Percentiles rank a stretch among this genome's conserved stretches.
phyloP scores from a whole-genome alignment of 2,797 vertebrate species.

The Eulemur coronatus region DNA sequence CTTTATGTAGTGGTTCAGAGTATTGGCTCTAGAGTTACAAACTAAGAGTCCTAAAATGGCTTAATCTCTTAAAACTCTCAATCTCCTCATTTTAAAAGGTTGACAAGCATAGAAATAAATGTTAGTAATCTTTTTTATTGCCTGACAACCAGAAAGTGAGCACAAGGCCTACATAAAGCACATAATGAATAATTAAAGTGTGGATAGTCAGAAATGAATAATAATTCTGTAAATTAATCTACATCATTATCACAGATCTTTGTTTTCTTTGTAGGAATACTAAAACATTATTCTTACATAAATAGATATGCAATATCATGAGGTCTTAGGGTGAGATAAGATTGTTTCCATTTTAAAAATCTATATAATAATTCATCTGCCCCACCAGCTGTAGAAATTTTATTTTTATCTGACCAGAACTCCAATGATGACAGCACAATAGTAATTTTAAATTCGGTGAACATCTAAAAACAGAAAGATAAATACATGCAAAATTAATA shows the following conservation, averaged over 20 bases:
- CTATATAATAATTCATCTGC: conserved; percentile 61
- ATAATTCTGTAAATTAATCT: not conserved
- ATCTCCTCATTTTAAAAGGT: not conserved
- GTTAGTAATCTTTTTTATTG: not conserved
- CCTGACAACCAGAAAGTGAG: not conserved
- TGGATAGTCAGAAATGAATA: not conserved
- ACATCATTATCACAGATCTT: not conserved
- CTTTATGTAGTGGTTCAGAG: not conserved
- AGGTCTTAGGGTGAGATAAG: conserved; percentile 69
- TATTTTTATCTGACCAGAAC: conserved; percentile 76
- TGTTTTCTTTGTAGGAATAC: conserved; percentile 49
- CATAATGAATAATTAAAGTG: not conserved
- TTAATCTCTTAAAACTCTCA: not conserved
- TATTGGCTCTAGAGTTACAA: not conserved
- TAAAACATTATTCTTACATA: conserved; percentile 71
- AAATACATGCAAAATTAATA: conserved; percentile 33
- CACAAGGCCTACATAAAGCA: not conserved
- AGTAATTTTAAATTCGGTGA: conserved; percentile 71
- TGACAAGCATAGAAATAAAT: not conserved
- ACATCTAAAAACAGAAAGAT: conserved; percentile 74
- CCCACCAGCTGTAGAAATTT: conserved; percentile 68
- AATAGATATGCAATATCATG: conserved; percentile 77
- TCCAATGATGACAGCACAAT: conserved; percentile 79
- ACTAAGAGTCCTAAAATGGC: not conserved
- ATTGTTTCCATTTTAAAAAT: conserved; percentile 77